phyloP scores from a whole-genome alignment of 2,888 invertebrate species.

The Cenopis cana region DNA sequence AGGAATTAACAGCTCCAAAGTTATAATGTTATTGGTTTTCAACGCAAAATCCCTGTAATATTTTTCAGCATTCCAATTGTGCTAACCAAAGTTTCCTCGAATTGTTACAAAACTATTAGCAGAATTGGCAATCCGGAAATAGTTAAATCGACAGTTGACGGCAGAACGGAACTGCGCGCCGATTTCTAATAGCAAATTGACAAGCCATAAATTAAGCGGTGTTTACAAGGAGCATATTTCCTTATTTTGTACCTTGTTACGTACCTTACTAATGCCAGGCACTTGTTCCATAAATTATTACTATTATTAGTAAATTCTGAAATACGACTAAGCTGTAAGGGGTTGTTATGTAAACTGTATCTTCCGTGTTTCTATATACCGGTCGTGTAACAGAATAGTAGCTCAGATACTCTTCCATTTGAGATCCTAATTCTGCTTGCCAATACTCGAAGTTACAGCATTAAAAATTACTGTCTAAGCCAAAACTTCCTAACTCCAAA shows the following conservation, averaged over 20 bases:
- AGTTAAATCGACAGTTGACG: conserved; percentile 25
- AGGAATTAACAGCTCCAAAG: not conserved
- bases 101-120: conserved; percentile 32
- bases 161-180: conserved; percentile 10
- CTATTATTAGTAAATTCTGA: not conserved
- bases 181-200: conserved; percentile 11
- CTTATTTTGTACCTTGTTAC: not conserved
- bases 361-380: no score
- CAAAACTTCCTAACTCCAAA: not conserved
- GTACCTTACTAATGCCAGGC: no score
- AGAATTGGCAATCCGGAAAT: conserved; percentile 25
- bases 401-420: no score
- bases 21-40: not conserved
- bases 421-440: no score
- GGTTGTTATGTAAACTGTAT: not conserved
- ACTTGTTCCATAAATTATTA: not conserved
- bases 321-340: not conserved
- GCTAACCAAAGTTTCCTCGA: not conserved
- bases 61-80: conserved; percentile 8
- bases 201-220: not conserved
- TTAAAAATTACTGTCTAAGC: not conserved
- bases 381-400: no score
- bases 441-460: no score
- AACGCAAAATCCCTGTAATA: not conserved
- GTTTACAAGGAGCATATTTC: not conserved